Evolutionary conservation across 2,888 invertebrate genomes (phyloP), one percentile per base, ranked within the genome.

Genomic region (Xanthia togata): DNA sequence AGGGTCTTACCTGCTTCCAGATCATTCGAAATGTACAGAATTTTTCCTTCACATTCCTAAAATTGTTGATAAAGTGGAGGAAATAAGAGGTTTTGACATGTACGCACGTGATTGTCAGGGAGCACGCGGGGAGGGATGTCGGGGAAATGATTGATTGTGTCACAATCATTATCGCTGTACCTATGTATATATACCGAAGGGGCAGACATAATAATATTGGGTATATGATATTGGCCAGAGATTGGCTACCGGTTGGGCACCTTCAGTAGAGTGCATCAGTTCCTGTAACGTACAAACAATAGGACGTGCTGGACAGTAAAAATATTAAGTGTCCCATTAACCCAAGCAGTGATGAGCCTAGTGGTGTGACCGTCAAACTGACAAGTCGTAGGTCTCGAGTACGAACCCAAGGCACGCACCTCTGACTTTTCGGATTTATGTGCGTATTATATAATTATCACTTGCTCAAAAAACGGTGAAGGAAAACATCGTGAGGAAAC

Each of bases 31-130:
- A 11, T 68, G 44, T 69, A 38, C 11, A 47, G 55, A 68, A 35
- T 47, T 44, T 65, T 64, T 63, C 31, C 14, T 65, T 9, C 11
- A 12, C n/a, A 59, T 70, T 55, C 38, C n/a, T 41, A 38, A 55
- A 64, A 31, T 44, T 47, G 14, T 31, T 57, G 68, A 53, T 59
- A 57, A 50, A 64, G 12, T 35, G 35, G 31, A 31, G 63, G 63
- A 64, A 79, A 69, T 68, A 35, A 59, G 57, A 35, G 17, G 31
- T 31, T 64, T 79, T 74, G 64, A 31, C 44, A 38, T 57, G 50
- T 57, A 26, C 17, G 57, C 50, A 73, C 38, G 26, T 63, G 38
- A 35, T 38, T 67, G 26, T 23, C 59, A 31, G 26, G 69, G 35
- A 50, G 31, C 41, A 35, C 8, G 35, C n/a, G 38, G 31, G 12